Conservation (phyloP, 2,113 vertebrate genomes). For the Notarius lentiginosus region DNA sequence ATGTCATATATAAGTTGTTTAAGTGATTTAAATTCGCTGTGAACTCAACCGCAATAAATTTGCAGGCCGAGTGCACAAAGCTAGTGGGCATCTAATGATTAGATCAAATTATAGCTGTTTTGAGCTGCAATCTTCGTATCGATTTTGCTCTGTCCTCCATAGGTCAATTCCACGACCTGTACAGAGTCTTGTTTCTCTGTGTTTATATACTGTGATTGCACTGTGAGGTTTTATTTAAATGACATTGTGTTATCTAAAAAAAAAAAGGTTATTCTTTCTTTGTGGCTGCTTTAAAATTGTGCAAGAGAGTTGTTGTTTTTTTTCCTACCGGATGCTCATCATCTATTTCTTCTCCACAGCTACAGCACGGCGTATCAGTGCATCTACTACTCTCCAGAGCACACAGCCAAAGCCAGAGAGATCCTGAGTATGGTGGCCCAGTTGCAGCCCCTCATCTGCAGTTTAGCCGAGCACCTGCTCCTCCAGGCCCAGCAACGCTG, state of each 20-base stretch:
- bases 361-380: constrained; percentile 95
- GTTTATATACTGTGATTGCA: neutral
- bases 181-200: neutral
- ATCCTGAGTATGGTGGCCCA: constrained; percentile 89
- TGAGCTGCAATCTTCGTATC: constrained; percentile 13
- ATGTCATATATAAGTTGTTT: constrained; percentile 26
- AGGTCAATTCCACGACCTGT: constrained; percentile 11
- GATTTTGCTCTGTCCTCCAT: constrained; percentile 19
- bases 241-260: neutral
- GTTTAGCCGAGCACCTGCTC: constrained; percentile 88
- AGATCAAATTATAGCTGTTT: constrained; percentile 32
- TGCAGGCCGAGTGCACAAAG: constrained; percentile 14
- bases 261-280: neutral
- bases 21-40: constrained; percentile 2
- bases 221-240: neutral
- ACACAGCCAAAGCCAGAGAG: constrained; percentile 94
- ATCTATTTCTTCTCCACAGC: constrained; percentile 53
- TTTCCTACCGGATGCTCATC: neutral
- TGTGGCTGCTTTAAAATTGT: neutral
- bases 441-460: constrained; percentile 89
- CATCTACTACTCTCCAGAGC: constrained; percentile 98
- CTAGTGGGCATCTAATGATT: constrained; percentile 30
- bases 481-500: constrained; percentile 87
- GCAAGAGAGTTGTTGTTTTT: neutral
- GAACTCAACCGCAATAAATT: constrained; percentile 5